A percentile compares a stretch with the other conserved stretches of the same genome.
Conservation (phyloP, 2,113 vertebrate species). For the Python bivittatus region DNA sequence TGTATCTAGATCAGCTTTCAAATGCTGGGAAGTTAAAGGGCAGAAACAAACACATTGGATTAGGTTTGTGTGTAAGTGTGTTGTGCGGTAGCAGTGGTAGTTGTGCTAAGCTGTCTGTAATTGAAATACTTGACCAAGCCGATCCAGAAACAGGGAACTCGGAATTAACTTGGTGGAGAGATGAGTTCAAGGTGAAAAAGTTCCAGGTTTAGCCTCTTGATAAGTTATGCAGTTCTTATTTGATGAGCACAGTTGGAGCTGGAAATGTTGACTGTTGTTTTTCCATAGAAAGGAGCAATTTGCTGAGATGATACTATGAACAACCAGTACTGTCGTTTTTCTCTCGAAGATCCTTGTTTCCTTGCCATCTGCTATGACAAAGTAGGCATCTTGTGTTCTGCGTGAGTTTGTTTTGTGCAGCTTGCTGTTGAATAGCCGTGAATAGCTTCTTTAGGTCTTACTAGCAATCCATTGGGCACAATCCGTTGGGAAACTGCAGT, state of each 20-base stretch:
- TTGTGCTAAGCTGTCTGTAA: neutral
- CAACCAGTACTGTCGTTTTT: neutral
- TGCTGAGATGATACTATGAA: neutral
- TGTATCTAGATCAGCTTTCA: neutral
- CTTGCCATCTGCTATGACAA: neutral
- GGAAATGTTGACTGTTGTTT: neutral
- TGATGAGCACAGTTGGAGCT: neutral
- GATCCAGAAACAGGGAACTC: neutral
- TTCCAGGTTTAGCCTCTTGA: neutral
- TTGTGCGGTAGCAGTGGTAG: neutral
- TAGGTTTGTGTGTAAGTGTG: neutral
- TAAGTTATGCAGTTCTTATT: neutral
- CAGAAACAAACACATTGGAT: neutral
- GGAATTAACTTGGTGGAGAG: neutral
- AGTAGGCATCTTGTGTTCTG: neutral
- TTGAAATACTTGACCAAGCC: neutral
- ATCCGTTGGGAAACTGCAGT: neutral
- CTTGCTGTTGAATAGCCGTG: neutral
- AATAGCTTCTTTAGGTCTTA: conserved; percentile 3
- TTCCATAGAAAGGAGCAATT: neutral
- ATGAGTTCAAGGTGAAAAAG: neutral
- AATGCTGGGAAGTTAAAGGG: too few relatives aligned
- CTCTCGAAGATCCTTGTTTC: neutral
- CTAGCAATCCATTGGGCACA: neutral
- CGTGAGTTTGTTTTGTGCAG: neutral